Base-by-base conservation (phyloP, 2,888 invertebrate species). In the Magallana nippona region DNA sequence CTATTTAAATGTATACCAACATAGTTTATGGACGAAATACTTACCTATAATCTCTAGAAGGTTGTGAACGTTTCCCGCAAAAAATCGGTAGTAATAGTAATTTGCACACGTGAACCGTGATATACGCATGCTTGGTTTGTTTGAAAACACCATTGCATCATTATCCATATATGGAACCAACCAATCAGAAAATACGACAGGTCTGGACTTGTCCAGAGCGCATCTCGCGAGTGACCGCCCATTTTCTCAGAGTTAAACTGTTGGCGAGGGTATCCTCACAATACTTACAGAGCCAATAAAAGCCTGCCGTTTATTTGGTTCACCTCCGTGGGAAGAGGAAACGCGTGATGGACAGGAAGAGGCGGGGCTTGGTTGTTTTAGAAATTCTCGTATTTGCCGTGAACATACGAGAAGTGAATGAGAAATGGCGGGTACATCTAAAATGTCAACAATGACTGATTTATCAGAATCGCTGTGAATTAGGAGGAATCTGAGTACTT, bases 131-230 rank as follows among this genome's bases (percentile, higher is more conserved):
- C 71, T 83, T 82, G 55, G 71, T 80, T 81, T 86, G 84, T 86
- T 86, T 86, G 56, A 79, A 86, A 83, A 84, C 79, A 60, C 60
- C 60, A 84, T 86, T 86, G 78, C 85, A 80, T 86, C 85, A 84
- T 71, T 22, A 44, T 80, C 83, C 83, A 62, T 55, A 81, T 83
- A 83, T 63, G 83, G 83, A 27, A 56, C 60, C 78, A 84, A 22
- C 85, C 85, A 86, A 86, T 86, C 81, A 71, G 13, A 63, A 63
- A 10, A 79, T 62, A 10, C 71, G 44, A 83, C 85, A 77, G 58
- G 85, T 82, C 80, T 60, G 55, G 82, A 86, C 85, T 57, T 82
- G 85, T 62, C 78, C 58, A 56, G 44, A 32, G 44, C 62, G 57
- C 19, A 17, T n/a, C 27, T 22, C 11, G 44, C 44, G 55, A 22